phyloP scores from a whole-genome alignment of 2,113 vertebrate species.

The Crotalus horridus region DNA sequence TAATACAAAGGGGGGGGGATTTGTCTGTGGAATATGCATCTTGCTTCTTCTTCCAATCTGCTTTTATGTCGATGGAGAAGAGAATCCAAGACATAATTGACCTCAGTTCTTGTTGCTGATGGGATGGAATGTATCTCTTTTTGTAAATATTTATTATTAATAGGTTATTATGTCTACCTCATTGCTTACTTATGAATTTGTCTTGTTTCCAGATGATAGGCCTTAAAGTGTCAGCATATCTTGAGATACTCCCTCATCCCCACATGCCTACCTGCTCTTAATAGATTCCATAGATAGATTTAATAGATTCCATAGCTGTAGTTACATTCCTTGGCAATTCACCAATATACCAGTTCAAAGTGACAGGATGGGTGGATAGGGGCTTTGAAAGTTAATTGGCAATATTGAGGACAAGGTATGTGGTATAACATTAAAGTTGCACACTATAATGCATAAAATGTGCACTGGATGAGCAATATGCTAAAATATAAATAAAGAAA shows the following conservation, averaged over 20 bases:
- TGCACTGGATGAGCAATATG: neutral
- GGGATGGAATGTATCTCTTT: neutral
- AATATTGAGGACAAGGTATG: neutral
- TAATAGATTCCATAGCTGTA: neutral
- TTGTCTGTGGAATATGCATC: neutral
- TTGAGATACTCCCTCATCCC: neutral
- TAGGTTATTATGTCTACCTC: neutral
- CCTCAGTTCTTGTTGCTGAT: neutral
- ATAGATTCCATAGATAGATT: neutral
- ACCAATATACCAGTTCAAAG: neutral
- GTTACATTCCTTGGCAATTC: neutral
- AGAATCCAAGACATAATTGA: neutral
- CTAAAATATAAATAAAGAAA: neutral
- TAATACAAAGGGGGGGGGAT: neutral
- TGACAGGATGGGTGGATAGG: neutral
- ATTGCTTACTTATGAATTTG: neutral
- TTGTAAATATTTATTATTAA: neutral
- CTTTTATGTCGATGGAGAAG: neutral
- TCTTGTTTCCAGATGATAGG: neutral
- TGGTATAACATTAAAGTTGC: slow-evolving; percentile 9
- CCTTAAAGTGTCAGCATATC: neutral
- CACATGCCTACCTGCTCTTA: neutral
- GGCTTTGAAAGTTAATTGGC: no score
- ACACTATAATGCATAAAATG: slow-evolving; percentile 12
- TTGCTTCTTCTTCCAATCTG: neutral